These are phyloP conservation scores for Heterotilapia buettikoferi DNA, from an alignment of 2,113 vertebrate genomes.

Conservation along the genomic window DNA sequence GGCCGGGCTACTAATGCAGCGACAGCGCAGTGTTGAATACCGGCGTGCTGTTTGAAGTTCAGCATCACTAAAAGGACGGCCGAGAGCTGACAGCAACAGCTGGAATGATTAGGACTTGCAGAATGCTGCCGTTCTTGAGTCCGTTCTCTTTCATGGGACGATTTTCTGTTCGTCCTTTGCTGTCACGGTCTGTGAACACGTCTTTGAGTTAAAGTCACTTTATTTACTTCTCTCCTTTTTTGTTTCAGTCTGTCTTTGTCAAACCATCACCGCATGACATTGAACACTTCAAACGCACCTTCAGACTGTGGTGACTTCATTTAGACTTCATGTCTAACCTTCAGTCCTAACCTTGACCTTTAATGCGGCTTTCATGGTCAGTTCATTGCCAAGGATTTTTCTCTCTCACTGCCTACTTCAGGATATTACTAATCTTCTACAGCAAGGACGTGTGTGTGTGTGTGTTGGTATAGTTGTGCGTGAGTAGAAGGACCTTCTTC, in stretches of 20 bases:
- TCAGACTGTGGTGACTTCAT: not conserved
- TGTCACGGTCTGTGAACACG: not conserved
- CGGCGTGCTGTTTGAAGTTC: not conserved
- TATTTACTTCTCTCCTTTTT: not conserved
- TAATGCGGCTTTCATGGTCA: not conserved
- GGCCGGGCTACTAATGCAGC: conserved; percentile 19
- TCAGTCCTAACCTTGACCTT: not conserved
- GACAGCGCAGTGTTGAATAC: not conserved
- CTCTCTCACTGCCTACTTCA: not conserved
- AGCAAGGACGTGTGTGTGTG: not conserved
- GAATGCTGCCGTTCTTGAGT: not conserved
- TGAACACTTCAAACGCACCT: not conserved
- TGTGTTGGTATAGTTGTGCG: not conserved
- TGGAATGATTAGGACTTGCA: not conserved
- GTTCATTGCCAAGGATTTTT: not conserved
- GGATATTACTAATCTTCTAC: not conserved
- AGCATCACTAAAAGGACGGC: not conserved
- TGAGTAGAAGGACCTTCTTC: not conserved
- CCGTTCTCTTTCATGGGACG: rapidly evolving
- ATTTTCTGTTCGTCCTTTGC: not conserved
- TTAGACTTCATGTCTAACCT: not conserved
- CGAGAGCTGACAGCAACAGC: not conserved
- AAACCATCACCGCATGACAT: not conserved
- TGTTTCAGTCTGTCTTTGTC: not conserved
- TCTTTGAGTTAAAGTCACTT: not conserved